A percentile compares a stretch with the other conserved stretches of the same genome.
Conservation (phyloP, 2,113 vertebrate species). For the Crotalus tigris region DNA sequence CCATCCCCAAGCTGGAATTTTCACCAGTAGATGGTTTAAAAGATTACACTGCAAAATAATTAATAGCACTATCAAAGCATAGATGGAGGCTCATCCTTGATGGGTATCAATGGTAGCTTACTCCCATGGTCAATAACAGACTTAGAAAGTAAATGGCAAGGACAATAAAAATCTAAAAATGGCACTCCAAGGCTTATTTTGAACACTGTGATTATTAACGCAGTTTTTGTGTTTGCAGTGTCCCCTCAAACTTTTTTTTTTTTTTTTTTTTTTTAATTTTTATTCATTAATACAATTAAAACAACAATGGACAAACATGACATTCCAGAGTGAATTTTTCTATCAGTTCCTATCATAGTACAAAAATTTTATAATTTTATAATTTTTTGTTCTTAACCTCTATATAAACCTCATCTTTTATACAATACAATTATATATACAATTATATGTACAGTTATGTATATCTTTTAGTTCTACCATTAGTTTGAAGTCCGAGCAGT, state of each 20-base stretch:
- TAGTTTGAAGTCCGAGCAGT: too few species aligned
- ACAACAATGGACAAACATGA: too few species aligned
- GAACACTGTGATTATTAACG: constrained; percentile 35
- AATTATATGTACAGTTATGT: too few species aligned
- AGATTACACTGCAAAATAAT: not conserved
- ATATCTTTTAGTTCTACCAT: too few species aligned
- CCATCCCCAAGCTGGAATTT: not conserved
- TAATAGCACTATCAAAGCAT: not conserved
- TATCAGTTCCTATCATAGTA: too few species aligned
- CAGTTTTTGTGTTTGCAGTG: not conserved
- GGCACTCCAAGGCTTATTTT: constrained; percentile 14
- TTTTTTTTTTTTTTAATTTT: too few species aligned
- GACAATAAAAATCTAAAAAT: constrained; percentile 52
- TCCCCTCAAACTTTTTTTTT: not conserved
- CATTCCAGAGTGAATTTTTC: too few species aligned
- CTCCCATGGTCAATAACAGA: not conserved
- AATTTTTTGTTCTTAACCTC: too few species aligned
- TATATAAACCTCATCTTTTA: too few species aligned
- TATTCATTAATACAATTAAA: too few species aligned
- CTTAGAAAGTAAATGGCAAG: not conserved
- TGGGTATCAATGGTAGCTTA: not conserved
- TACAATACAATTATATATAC: too few species aligned
- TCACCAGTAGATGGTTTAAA: not conserved
- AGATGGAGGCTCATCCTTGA: not conserved
- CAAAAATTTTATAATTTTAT: too few species aligned